Evolutionary conservation across 1,140 invertebrate species (phyloP), one percentile per base, ranked within the genome.

Genomic region (Papilio machaon): DNA sequence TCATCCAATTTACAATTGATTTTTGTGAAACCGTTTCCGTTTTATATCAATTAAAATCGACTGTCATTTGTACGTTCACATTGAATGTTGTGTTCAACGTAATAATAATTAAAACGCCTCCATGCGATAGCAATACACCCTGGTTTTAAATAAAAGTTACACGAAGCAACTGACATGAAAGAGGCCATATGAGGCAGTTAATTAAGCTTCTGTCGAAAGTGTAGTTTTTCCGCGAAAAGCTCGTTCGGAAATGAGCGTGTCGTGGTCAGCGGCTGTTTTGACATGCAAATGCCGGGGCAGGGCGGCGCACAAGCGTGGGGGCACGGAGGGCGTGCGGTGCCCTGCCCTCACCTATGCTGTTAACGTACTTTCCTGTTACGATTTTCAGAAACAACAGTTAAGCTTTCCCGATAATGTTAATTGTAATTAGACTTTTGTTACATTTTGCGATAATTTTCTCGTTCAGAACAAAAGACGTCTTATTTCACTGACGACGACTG

Each of bases 161-260:
- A 77, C 70, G 74, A 70, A 77, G 58, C 38, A 43, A 79, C 77
- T 76, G 46, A 81, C 73, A 81, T 76, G 58, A 79, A 79, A 79
- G 77, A 64, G 77, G 74, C 47, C 73, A 76, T 82, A 79, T 67
- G 49, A 80, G 78, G 49, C 78, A 81, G 83, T 83, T 84, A 84
- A 82, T 84, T 83, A 85, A 85, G 83, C 83, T 82, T 82, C 80
- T 84, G 81, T 79, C 82, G 79, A 85, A 85, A 82, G 73, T 79
- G 77, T 79, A 84, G 83, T 85, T 83, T 85, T 89, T 87, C 84
- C 85, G 82, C 83, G 83, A 86, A 88, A 86, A 85, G 80, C 87
- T 83, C 78, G 83, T 85, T 88, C 88, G 90, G 87, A 92, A 92
- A 92, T 89, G 87, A 90, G 86, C 85, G 82, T 90, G 89, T 90